Evolutionary conservation across 2,113 vertebrate species (phyloP).

Genomic region (Siniperca chuatsi): DNA sequence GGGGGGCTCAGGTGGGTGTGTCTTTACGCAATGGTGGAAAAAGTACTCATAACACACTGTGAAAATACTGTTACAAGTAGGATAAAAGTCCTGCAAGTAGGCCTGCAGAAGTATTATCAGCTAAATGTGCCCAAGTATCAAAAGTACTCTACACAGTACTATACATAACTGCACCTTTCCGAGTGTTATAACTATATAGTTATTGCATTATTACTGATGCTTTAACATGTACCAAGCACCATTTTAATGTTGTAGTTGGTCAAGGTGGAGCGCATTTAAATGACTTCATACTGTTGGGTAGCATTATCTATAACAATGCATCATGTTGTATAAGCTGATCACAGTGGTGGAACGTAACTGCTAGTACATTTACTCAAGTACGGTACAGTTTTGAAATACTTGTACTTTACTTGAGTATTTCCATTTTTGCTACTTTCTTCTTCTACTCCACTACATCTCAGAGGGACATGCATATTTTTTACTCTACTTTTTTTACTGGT

Average conservation of each 20-base stretch:
- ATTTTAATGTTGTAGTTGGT: too few relatives aligned
- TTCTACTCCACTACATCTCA: background rate
- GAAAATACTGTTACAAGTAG: background rate
- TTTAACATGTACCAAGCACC: too few relatives aligned
- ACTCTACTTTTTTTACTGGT: background rate
- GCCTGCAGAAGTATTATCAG: too few relatives aligned
- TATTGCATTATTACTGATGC: too few relatives aligned
- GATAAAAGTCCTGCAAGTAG: background rate
- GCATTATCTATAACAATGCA: too few relatives aligned
- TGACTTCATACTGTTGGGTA: too few relatives aligned
- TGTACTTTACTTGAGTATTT: background rate
- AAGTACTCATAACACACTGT: background rate
- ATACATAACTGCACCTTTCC: too few relatives aligned
- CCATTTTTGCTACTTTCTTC: too few relatives aligned
- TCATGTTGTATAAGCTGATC: background rate
- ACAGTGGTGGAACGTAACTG: background rate
- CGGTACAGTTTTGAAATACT: background rate
- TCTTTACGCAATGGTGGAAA: background rate
- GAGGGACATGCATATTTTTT: background rate
- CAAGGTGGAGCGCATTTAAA: too few relatives aligned
- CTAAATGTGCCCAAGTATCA: background rate
- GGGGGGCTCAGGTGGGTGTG: slow-evolving; percentile 47
- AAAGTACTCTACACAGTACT: too few relatives aligned
- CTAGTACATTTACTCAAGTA: background rate
- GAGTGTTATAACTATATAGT: too few relatives aligned